phyloP scores from a whole-genome alignment of 2,888 invertebrate species.

The Trypoxylon attenuatum region DNA sequence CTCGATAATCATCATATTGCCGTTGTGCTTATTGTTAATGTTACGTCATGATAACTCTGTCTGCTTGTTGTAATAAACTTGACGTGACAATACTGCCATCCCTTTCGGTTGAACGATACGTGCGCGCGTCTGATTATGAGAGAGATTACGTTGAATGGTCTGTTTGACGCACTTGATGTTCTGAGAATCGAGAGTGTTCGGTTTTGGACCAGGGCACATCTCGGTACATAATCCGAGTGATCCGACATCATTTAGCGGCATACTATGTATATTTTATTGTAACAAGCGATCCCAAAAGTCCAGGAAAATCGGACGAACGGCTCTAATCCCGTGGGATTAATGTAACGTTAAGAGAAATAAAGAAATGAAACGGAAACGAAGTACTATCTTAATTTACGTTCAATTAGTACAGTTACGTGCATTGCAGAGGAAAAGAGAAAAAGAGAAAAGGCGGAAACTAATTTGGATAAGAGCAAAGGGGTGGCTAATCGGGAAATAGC shows the following conservation, averaged over 20 bases:
- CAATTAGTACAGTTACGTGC: too few relatives aligned
- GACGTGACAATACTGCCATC: slow-evolving; percentile 66
- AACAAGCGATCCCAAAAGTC: slow-evolving; percentile 19
- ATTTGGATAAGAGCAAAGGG: too few relatives aligned
- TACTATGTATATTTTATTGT: slow-evolving; percentile 23
- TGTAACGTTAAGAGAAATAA: slow-evolving; percentile 36
- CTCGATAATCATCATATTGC: slow-evolving; percentile 15
- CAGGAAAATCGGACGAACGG: slow-evolving; percentile 25
- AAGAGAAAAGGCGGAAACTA: too few relatives aligned
- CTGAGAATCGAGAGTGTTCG: too few relatives aligned
- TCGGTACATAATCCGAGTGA: neutral
- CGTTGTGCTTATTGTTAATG: slow-evolving; percentile 24
- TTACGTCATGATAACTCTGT: slow-evolving; percentile 32
- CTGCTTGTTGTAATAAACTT: slow-evolving; percentile 56
- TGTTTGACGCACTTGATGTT: too few relatives aligned
- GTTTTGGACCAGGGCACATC: neutral
- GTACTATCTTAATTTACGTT: neutral
- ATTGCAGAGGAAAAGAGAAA: too few relatives aligned
- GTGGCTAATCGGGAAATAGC: too few relatives aligned
- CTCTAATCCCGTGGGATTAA: slow-evolving; percentile 39
- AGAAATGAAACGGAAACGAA: slow-evolving; percentile 6
- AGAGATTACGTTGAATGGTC: too few relatives aligned
- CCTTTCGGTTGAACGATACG: slow-evolving; percentile 51
- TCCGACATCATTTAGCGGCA: slow-evolving; percentile 7
- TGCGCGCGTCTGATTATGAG: neutral